Percentiles rank a stretch among this genome's conserved stretches.
Evolutionary conservation across 2,797 vertebrate species (phyloP).

Genomic region (Pagetopsis macropterus): DNA sequence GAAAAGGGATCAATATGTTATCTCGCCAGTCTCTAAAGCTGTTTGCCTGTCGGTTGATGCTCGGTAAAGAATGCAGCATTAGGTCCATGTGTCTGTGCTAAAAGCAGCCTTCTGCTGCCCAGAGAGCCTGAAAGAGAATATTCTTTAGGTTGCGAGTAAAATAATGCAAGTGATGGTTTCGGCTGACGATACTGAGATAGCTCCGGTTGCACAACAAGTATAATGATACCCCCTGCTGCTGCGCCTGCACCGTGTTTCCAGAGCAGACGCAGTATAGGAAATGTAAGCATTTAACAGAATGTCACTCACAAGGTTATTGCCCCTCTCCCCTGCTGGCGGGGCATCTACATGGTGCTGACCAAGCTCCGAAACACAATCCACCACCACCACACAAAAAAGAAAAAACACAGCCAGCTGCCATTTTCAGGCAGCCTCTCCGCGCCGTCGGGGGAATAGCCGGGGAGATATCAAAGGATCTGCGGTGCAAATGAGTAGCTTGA

Average conservation of each 20-base stretch:
- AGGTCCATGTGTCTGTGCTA: not conserved
- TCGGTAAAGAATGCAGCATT: not conserved
- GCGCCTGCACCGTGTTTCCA: slow-evolving; percentile 67
- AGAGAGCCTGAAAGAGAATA: slow-evolving; percentile 22
- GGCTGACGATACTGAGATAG: slow-evolving; percentile 18
- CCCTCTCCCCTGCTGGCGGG: slow-evolving; percentile 74
- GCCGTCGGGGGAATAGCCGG: slow-evolving; percentile 54
- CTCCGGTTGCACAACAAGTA: slow-evolving; percentile 64
- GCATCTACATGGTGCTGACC: slow-evolving; percentile 85
- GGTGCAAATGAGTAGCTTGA: slow-evolving; percentile 74
- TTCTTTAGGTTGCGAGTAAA: slow-evolving; percentile 39
- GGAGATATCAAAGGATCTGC: slow-evolving; percentile 77
- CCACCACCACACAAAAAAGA: slow-evolving; percentile 59
- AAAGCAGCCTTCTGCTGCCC: slow-evolving; percentile 18
- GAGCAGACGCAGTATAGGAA: slow-evolving; percentile 71
- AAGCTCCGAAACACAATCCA: slow-evolving; percentile 84
- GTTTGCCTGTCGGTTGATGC: not conserved
- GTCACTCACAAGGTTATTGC: slow-evolving; percentile 85
- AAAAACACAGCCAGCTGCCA: slow-evolving; percentile 62
- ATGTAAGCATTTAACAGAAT: slow-evolving; percentile 83
- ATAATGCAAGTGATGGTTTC: slow-evolving; percentile 48
- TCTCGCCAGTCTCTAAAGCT: not conserved
- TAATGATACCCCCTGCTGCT: slow-evolving; percentile 63
- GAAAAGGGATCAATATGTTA: not conserved
- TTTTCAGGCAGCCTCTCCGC: slow-evolving; percentile 69